Base-by-base conservation (phyloP, 2,888 invertebrate genomes). In the Euzophera pinguis region DNA sequence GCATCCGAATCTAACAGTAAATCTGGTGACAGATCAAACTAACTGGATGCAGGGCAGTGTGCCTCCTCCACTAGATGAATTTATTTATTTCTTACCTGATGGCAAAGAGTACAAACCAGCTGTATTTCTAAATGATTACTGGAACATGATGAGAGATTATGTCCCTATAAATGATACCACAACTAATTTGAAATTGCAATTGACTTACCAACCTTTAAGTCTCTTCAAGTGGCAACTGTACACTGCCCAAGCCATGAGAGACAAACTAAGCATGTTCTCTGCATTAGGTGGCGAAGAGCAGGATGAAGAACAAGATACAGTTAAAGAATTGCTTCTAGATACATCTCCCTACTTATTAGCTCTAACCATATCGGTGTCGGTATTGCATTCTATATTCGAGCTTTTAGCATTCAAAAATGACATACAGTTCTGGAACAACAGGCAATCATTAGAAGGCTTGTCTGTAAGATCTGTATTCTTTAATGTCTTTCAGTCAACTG, bases 381-480 rank as follows among this genome's bases (percentile, higher is more conserved):
- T 99, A 54, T 91, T 99, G 14, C 99, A 99, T 88, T 99, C 98
- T 54, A 94, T 99, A 58, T 99, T 99, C 90, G 99, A 99, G 83
- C 93, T 99, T 64, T 91, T 99, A 53, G 99, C 99, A 41, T 99
- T 99, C 83, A 99, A 99, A 91, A 99, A 99, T 90, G 99, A 99
- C 81, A 99, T 99, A 71, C 99, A 99, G 83, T 99, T 99, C 81
- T 99, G 99, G 99, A 98, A 98, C 69, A 98, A 98, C 72, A 93
- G 99, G 12, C 97, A 99, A 78, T 98, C 98, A 0, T 90, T 99
- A 43, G 99, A 99, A 87, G 99, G 99, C 8, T 91, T 99, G 37
- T 99, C 99, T 0, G 99, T 99, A 3, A 93, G 99, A 61, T 98
- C 98, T 0, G 99, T 99, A 27, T 98, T 99, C 84, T 99, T 99